Percentiles rank a stretch among this genome's conserved stretches.
Evolutionary conservation across 2,113 vertebrate genomes (phyloP).

Genomic region (Megaceryle torquata): DNA sequence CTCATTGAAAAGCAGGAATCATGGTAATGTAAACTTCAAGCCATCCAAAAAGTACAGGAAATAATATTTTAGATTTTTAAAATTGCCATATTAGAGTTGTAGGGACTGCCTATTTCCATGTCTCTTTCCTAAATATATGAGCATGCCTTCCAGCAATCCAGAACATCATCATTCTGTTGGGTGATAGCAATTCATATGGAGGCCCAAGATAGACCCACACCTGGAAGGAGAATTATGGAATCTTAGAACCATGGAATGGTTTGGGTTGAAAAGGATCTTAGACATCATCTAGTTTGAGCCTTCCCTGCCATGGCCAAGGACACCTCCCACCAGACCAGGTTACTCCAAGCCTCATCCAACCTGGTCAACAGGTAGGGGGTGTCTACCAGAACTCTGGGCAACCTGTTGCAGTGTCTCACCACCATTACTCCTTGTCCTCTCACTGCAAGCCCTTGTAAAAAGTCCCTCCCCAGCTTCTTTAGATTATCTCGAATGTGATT

Average conservation of each 20-base stretch:
- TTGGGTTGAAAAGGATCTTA: background rate
- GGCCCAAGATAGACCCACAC: background rate
- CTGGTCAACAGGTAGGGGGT: too few species aligned
- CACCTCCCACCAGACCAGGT: background rate
- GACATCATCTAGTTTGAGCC: background rate
- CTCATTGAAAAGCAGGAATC: background rate
- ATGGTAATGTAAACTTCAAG: background rate
- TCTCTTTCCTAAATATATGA: background rate
- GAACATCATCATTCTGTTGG: background rate
- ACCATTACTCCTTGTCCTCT: background rate
- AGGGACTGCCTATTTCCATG: background rate
- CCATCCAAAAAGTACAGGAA: background rate
- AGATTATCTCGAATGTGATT: background rate
- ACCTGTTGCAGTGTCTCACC: background rate
- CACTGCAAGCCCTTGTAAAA: background rate
- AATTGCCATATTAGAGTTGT: background rate
- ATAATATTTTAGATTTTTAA: background rate
- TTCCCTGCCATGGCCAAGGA: background rate
- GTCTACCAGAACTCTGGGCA: too few species aligned
- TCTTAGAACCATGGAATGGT: background rate
- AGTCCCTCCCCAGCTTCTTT: background rate
- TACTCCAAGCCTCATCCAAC: background rate
- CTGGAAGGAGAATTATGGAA: background rate
- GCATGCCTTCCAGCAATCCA: background rate
- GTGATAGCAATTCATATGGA: rapidly evolving